A percentile compares a stretch with the other conserved stretches of the same genome.
Conservation (phyloP, 2,888 invertebrate species). For the Patella pellucida region DNA sequence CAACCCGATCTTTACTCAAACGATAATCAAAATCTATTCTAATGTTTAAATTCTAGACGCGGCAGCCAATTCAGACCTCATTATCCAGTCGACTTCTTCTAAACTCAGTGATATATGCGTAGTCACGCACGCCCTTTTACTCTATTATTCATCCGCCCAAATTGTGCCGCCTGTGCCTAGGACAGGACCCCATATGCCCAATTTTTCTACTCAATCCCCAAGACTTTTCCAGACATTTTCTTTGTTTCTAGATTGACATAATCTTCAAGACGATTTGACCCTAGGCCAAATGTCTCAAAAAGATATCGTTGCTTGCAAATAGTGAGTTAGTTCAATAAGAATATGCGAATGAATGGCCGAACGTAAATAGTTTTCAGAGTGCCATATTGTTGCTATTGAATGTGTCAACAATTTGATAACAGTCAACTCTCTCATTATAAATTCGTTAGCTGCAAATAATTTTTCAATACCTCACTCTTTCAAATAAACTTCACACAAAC, state of each 20-base stretch:
- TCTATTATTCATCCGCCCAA: slow-evolving; percentile 21
- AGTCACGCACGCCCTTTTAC: slow-evolving; percentile 27
- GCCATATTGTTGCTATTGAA: slow-evolving; percentile 22
- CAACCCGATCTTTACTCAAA: neutral
- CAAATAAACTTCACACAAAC: slow-evolving; percentile 5
- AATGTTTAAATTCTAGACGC: neutral
- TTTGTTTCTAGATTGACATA: slow-evolving; percentile 26
- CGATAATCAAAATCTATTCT: neutral
- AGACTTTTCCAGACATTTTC: neutral
- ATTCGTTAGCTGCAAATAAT: neutral
- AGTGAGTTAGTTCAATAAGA: slow-evolving; percentile 4
- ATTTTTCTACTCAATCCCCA: neutral
- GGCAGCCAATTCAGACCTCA: neutral
- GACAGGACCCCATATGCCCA: slow-evolving; percentile 5
- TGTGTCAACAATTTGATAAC: slow-evolving; percentile 5
- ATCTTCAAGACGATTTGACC: slow-evolving; percentile 16
- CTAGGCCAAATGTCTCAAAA: slow-evolving; percentile 25
- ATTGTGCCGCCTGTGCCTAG: slow-evolving; percentile 7
- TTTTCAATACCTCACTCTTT: neutral
- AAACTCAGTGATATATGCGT: slow-evolving; percentile 17
- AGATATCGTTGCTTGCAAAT: slow-evolving; percentile 9
- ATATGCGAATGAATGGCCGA: slow-evolving; percentile 8
- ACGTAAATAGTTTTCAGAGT: slow-evolving; percentile 17
- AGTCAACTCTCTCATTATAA: slow-evolving; percentile 5
- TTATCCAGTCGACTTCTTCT: neutral